phyloP scores from a whole-genome alignment of 2,797 vertebrate species.

The Pteropus rufus region DNA sequence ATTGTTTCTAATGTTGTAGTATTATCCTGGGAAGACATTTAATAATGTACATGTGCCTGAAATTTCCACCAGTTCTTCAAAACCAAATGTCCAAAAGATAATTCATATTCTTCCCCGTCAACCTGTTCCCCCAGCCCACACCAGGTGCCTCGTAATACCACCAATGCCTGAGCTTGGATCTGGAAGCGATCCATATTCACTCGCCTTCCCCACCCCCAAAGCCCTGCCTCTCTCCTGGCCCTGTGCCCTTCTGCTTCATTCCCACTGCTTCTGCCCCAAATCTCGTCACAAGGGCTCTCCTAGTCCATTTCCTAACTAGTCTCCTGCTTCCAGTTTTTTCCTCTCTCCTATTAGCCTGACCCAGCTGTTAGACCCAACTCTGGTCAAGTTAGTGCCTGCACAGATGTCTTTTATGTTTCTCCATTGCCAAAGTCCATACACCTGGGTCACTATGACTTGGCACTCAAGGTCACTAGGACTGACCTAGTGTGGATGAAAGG shows the following conservation, averaged over 20 bases:
- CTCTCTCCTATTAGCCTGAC: background rate
- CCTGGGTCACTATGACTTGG: background rate
- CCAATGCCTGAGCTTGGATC: too few relatives aligned
- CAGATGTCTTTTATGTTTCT: background rate
- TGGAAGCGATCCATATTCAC: background rate
- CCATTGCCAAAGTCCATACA: background rate
- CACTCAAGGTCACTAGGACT: background rate
- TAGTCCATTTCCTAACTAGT: background rate
- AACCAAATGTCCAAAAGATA: background rate
- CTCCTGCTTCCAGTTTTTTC: background rate
- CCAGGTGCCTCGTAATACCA: background rate
- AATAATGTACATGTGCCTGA: background rate
- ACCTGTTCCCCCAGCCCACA: rapidly evolving
- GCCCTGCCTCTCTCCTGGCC: background rate
- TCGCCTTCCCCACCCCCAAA: background rate
- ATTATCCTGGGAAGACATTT: background rate
- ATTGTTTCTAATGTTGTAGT: background rate
- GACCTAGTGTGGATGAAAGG: background rate
- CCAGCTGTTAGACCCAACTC: background rate
- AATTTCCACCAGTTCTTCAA: background rate
- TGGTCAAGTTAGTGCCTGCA: background rate
- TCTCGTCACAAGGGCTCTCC: background rate
- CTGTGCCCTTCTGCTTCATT: background rate
- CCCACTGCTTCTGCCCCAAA: background rate
- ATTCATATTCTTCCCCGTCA: background rate